Evolutionary conservation across 2,113 vertebrate species (phyloP), one percentile per base, ranked within the genome.

Genomic region (Edolisoma coerulescens): DNA sequence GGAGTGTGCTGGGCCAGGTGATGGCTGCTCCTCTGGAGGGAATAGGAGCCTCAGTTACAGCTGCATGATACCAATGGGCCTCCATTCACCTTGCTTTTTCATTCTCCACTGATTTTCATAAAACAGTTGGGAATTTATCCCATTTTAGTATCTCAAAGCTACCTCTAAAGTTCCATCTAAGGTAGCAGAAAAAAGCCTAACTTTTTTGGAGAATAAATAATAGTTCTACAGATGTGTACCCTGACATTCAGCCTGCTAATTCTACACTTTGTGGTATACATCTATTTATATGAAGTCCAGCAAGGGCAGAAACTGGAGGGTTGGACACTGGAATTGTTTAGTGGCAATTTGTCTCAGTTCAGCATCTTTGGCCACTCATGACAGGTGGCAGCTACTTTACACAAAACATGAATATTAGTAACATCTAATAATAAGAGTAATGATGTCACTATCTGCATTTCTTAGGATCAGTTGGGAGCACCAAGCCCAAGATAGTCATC

Each of bases 41-140:
- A 17, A 22, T 30, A 26, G 18, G 23, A 82, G 35, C 5, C 19
- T 16, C 87, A 39, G 16, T 28, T 68, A 57, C 32, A 82, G 35
- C 19, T 82, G 11, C 0, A 0, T 52, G 17, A 20, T 54, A 10
- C 27, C 3, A 2, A 0, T n/a, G 47, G 52, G 19, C 26, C 35
- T 91, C 50, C 52, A 61, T 52, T 70, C 13, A 16, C 17, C 11
- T 82, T 54, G 21, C 35, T 87, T 4, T 78, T 68, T n/a, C 23
- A 41, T 37, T 53, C 9, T 87, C 9, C 16, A 16, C 11, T 20
- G 16, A 61, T 74, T 84, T 93, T 68, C 49, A 64, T n/a, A 60
- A 32, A 52, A 24, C 2, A 13, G 14, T 33, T 42, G 11, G 18
- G 22, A 68, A 69, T 60, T 68, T 22, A 44, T 27, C 3, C 7